Evolutionary conservation across 2,888 invertebrate species (phyloP).

Genomic region (Tyria jacobaeae): DNA sequence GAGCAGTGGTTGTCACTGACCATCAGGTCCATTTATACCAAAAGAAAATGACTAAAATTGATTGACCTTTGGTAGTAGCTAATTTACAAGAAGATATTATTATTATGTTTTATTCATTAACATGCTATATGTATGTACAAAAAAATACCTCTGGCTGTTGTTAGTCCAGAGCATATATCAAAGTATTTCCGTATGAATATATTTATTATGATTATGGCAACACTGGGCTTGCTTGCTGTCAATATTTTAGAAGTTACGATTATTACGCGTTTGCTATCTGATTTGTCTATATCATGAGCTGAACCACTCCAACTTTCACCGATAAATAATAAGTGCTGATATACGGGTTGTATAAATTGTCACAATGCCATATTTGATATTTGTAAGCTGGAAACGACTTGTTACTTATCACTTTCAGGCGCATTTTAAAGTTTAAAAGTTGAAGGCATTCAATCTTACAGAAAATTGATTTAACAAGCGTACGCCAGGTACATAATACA

Average conservation of each 20-base stretch:
- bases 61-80: no score
- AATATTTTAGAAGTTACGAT: slow-evolving; percentile 22
- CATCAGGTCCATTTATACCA: no score
- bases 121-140: no score
- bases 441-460: no score
- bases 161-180: not conserved
- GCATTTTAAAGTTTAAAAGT: no score
- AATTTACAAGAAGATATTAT: not conserved
- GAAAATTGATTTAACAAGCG: no score
- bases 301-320: slow-evolving; percentile 36
- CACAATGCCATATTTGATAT: slow-evolving; percentile 7
- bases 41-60: no score
- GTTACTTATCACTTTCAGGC: no score
- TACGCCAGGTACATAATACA: no score
- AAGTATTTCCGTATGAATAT: not conserved
- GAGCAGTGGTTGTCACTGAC: no score
- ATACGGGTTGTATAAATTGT: slow-evolving; percentile 30
- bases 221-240: not conserved
- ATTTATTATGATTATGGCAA: slow-evolving; percentile 15
- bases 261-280: slow-evolving; percentile 22
- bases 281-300: slow-evolving; percentile 30
- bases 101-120: no score
- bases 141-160: not conserved
- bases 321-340: slow-evolving; percentile 32
- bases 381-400: no score